A percentile compares a stretch with the other conserved stretches of the same genome.
Conservation (phyloP, 2,888 invertebrate genomes). For the Eupeodes latifasciatus region DNA sequence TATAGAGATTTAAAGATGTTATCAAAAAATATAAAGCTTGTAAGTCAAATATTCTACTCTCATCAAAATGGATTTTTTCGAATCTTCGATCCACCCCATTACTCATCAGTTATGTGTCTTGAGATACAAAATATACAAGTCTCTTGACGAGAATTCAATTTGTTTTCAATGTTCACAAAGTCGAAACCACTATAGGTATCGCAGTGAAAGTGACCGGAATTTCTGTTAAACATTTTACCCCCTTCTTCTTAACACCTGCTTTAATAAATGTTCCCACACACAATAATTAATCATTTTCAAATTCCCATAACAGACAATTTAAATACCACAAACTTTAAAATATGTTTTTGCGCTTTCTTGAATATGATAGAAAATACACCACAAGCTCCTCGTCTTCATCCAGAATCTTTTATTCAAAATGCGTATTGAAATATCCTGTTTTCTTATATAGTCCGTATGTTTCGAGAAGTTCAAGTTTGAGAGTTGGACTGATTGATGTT, state of each 20-base stretch:
- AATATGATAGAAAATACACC: slow-evolving; percentile 13
- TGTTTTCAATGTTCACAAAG: slow-evolving; percentile 8
- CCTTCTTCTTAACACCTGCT: slow-evolving; percentile 3
- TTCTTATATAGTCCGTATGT: too few species aligned
- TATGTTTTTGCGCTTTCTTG: neutral
- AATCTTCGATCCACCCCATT: too few species aligned
- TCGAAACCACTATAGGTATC: neutral
- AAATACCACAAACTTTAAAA: slow-evolving; percentile 19
- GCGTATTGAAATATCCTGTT: slow-evolving; percentile 38
- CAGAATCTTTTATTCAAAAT: slow-evolving; percentile 28
- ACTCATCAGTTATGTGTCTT: neutral
- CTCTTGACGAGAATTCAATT: slow-evolving; percentile 19
- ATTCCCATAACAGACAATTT: slow-evolving; percentile 21
- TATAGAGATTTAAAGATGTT: too few species aligned
- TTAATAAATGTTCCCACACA: neutral
- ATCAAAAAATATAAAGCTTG: too few species aligned
- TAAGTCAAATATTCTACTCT: too few species aligned
- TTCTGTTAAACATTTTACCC: neutral
- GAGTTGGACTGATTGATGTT: slow-evolving; percentile 67
- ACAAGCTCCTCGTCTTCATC: slow-evolving; percentile 45
- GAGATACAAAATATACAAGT: neutral
- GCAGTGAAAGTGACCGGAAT: slow-evolving; percentile 32
- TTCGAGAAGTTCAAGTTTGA: too few species aligned
- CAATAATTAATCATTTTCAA: slow-evolving; percentile 58
- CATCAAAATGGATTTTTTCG: too few species aligned